A percentile compares a stretch with the other conserved stretches of the same genome.
Evolutionary conservation across 2,888 invertebrate genomes (phyloP).

Genomic region (Melinaea marsaeus): DNA sequence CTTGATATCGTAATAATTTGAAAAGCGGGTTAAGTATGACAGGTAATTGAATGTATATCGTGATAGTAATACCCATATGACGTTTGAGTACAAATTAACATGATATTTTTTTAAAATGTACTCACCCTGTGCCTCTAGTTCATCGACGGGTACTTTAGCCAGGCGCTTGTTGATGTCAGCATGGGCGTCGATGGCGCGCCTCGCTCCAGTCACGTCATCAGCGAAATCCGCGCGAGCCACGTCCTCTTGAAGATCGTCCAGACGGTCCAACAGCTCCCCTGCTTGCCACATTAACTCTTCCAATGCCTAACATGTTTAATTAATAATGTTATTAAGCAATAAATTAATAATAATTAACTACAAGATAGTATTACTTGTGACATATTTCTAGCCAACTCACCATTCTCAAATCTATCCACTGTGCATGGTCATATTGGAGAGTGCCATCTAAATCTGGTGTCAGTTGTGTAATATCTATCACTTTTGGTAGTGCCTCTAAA

Average conservation of each 20-base stretch:
- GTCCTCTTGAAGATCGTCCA: constrained; percentile 96
- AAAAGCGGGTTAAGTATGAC: no score
- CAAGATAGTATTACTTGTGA: not conserved
- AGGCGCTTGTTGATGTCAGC: constrained; percentile 96
- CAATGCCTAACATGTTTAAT: constrained; percentile 77
- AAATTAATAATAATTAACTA: not conserved
- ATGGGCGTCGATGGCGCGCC: constrained; percentile 94
- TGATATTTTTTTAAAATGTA: not conserved
- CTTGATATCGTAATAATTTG: not conserved
- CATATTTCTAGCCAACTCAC: constrained; percentile 44
- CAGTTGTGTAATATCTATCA: constrained; percentile 94
- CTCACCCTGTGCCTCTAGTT: constrained; percentile 92
- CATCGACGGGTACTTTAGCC: constrained; percentile 94
- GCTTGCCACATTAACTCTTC: constrained; percentile 98
- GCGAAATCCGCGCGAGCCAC: constrained; percentile 95
- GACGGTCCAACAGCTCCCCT: constrained; percentile 92
- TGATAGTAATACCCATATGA: no score
- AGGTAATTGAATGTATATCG: no score
- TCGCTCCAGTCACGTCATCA: constrained; percentile 94
- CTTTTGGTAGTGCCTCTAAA: constrained; percentile 94
- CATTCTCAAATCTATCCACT: constrained; percentile 97
- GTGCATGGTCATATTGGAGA: constrained; percentile 95
- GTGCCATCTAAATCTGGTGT: constrained; percentile 96
- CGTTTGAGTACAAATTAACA: no score
- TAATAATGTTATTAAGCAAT: not conserved